Evolutionary conservation across 2,888 invertebrate species (phyloP).

Genomic region (Pterostichus niger): DNA sequence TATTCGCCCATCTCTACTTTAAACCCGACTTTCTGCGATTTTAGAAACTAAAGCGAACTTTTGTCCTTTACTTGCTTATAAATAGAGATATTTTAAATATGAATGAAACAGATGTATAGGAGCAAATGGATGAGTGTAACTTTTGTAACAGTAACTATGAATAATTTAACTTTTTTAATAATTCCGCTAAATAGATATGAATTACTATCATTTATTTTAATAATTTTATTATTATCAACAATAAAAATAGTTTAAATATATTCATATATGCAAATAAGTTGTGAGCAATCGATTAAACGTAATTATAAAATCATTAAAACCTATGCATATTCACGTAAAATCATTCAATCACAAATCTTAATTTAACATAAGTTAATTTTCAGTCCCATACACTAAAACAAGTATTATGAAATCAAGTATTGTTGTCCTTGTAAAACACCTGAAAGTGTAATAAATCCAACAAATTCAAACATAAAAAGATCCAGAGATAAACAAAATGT

Average conservation of each 20-base stretch:
- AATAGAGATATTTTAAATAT: too few relatives aligned
- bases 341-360: conserved; percentile 6
- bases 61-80: too few relatives aligned
- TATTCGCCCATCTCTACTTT: too few relatives aligned
- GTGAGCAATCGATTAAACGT: conserved; percentile 42
- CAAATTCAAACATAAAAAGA: conserved; percentile 39
- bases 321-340: conserved; percentile 10
- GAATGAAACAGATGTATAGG: too few relatives aligned
- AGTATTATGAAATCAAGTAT: conserved; percentile 22
- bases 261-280: conserved; percentile 51
- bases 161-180: neutral
- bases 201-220: neutral
- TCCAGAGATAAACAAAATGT: conserved; percentile 31
- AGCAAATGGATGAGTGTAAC: too few relatives aligned
- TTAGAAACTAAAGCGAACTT: too few relatives aligned
- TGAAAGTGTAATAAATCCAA: conserved; percentile 41
- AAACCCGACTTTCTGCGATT: too few relatives aligned
- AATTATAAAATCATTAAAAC: conserved; percentile 33
- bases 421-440: conserved; percentile 33
- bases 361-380: conserved; percentile 6
- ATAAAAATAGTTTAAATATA: conserved; percentile 31
- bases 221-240: conserved; percentile 24
- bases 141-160: too few relatives aligned
- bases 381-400: neutral
- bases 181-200: neutral